phyloP scores from a whole-genome alignment of 2,113 vertebrate species.

The Carlito syrichta region DNA sequence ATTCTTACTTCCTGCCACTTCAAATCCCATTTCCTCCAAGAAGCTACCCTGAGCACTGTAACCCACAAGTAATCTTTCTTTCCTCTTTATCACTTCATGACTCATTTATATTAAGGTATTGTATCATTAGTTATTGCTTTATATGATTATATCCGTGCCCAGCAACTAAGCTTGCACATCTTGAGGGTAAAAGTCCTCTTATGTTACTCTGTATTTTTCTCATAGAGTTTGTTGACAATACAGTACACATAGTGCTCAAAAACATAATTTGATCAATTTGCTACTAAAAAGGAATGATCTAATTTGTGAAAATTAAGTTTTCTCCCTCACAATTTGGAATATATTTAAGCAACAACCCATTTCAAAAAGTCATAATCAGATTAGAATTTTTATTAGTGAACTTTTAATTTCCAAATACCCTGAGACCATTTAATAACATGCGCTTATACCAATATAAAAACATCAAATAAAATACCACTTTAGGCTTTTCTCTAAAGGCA shows the following conservation, averaged over 20 bases:
- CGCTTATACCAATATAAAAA: slow-evolving; percentile 51
- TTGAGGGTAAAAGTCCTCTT: background rate
- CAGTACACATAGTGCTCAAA: background rate
- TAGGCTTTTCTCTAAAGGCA: slow-evolving; percentile 16
- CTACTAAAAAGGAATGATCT: background rate
- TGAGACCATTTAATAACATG: slow-evolving; percentile 64
- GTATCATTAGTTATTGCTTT: background rate
- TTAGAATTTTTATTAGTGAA: slow-evolving; percentile 70
- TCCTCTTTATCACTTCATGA: background rate
- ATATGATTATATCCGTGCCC: background rate
- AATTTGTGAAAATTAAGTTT: slow-evolving; percentile 56
- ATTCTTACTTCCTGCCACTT: slow-evolving; percentile 14
- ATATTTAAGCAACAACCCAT: slow-evolving; percentile 60
- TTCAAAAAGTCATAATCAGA: slow-evolving; percentile 28
- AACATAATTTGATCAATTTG: background rate
- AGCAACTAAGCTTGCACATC: background rate
- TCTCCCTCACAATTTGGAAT: slow-evolving; percentile 67
- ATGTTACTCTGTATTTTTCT: background rate
- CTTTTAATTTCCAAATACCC: slow-evolving; percentile 66
- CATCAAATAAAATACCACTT: slow-evolving; percentile 24
- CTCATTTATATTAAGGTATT: background rate
- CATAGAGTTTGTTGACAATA: background rate
- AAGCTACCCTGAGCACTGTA: background rate
- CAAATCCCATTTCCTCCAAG: background rate
- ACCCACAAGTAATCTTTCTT: background rate